Evolutionary conservation across 2,888 invertebrate species (phyloP), one percentile per base, ranked within the genome.

Genomic region (Dynastes hyllus): DNA sequence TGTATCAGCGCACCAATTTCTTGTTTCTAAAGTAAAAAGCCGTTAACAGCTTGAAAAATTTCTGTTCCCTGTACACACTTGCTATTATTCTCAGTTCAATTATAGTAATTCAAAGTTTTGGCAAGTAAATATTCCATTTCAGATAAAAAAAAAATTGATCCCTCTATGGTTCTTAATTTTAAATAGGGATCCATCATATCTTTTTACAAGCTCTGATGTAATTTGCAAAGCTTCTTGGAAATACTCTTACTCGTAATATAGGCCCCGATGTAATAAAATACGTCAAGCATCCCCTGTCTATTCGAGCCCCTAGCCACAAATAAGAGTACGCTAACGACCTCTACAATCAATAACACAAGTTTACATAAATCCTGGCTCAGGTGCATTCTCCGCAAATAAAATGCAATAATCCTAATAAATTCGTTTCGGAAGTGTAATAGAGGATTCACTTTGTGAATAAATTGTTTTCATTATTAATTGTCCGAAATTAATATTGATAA

Each of bases 341-440:
- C 84, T 80, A 83, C 84, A 86, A 86, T 86, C 86, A 85, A 86
- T 86, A 86, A 85, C 84, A 81, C 81, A 82, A 85, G 84, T 85
- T 86, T 86, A 85, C 81, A 86, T 85, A 86, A 85, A 86, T 85
- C 84, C 84, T 79, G 85, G 85, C 85, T 85, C 85, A 86, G 86
- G 86, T 86, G 86, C 85, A 82, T 83, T 84, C 84, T 84, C 83
- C 83, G 45, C 76, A 76, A 76, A 78, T 75, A 78, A 78, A 80
- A 80, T 78, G 77, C 82, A 82, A 84, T 84, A 84, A 83, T 83
- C 81, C 81, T 82, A 78, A 83, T 84, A 80, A 78, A 80, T 76
- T 69, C 61, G 67, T 37, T 69, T 66, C 67, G 65, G 76, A 76
- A 65, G 78, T 61, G 78, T 53, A 80, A 55, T 70, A 40, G 80